Evolutionary conservation across 2,888 invertebrate genomes (phyloP), one percentile per base, ranked within the genome.

Genomic region (Sinodicranocentrus sp.): DNA sequence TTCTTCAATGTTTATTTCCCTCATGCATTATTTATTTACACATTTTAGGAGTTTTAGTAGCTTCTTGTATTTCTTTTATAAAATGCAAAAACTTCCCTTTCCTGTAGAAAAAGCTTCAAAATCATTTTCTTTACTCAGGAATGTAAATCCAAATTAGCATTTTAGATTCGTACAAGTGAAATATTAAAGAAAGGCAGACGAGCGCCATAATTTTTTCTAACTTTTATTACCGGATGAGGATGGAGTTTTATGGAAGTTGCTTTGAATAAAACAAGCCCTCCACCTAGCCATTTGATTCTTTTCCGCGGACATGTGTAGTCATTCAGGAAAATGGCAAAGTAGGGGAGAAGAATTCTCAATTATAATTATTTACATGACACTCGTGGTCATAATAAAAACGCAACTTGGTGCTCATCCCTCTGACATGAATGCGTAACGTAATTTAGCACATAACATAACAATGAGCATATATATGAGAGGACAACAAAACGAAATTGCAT

Each of bases 161-260:
- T 72, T 59, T 59, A 72, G 25, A 72, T 72, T 72, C 28, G 43
- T 3, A 25, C 21, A 23, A 23, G 33, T 25, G 19, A 33, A 19
- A 33, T 10, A 23, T 33, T 21, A 23, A 44, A 44, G 15, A 33
- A 33, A 10, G 10, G 10, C 33, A 33, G 52, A 65, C 19, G 52
- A 13, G 71, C 1, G 54, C 54, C 21, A 59, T 61, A 48, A 72
- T 43, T 75, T 75, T 75, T 63, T 63, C 43, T 63, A 26, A 75
- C 63, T 75, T 75, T 76, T 76, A 76, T 76, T 52, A 54, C 76
- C 76, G 76, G 76, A 76, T 76, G 76, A 76, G 67, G 33, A 67
- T 67, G 21, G 43, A 67, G 54, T 76, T 76, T 67, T 76, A 67
- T 67, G 59, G 28, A 73, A 23, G 54, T 61, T 61, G 3, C 33